Base-by-base conservation (phyloP, 2,888 invertebrate genomes). In the Boloria euphrosyne region DNA sequence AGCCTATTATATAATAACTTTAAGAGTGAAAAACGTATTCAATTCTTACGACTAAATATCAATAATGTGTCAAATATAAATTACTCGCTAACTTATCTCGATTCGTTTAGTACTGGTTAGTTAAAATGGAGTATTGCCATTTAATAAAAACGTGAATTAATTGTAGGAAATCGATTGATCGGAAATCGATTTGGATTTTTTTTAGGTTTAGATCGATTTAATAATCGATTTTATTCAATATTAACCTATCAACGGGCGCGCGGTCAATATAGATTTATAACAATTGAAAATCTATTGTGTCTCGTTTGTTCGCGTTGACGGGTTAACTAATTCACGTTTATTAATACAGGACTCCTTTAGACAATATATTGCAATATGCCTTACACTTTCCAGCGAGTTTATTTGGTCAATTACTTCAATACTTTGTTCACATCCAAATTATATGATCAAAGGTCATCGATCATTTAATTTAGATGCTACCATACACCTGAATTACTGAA, bases 21-120 rank as follows among this genome's bases (percentile, higher is more conserved):
- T 81, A 81, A 38, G 16, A 78, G 82, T 84, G 85, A 82, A 82
- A 83, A 82, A 80, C 76, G 71, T 81, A 79, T 66, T 71, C 70
- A 69, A 71, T 62, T 55, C 62, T 65, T 70, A 68, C 65, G 67
- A 17, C 51, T 58, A 58, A 44, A 38, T 14, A 63, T 50, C 51
- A 70, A 67, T 69, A 70, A 66, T 69, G 72, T 58, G 54, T 55
- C 64, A 49, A 18, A 54, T 68, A 61, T 53, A 67, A 64, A 62
- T 64, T 68, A 69, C 58, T 46, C n/a, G 22, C 49, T 59, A 67
- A 46, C 43, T 22, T 70, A 61, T 66, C 58, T 64, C 52, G 51
- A 47, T 51, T 43, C 27, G 16, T 43, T 60, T 44, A 43, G 16
- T 27, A 63, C 44, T 50, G n/a, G 16, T 47, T n/a, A 14, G n/a